Evolutionary conservation across 2,797 vertebrate species (phyloP).

Genomic region (Mormyrus proboscirostris): DNA sequence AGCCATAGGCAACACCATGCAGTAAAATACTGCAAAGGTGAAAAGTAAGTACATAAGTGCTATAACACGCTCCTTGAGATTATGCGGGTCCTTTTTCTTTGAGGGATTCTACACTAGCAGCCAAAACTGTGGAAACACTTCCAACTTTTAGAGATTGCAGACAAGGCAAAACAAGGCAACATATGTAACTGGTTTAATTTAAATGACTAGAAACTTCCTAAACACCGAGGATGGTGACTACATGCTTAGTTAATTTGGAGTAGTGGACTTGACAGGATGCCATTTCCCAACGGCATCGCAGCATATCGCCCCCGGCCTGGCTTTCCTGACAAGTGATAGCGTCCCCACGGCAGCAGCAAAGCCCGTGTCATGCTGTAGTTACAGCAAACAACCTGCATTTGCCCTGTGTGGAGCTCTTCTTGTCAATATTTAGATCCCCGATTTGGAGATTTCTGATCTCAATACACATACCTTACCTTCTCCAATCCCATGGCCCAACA

Average conservation of each 20-base stretch:
- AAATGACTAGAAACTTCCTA: background rate
- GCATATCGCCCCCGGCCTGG: background rate
- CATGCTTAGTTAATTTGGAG: background rate
- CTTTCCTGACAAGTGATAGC: background rate
- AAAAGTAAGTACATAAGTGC: background rate
- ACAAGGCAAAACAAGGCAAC: background rate
- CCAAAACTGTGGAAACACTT: background rate
- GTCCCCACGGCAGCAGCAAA: background rate
- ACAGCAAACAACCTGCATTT: background rate
- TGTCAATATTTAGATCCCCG: conserved; percentile 12
- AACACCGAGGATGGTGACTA: background rate
- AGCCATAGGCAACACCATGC: background rate
- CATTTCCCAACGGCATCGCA: background rate
- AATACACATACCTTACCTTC: background rate
- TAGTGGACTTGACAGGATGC: background rate
- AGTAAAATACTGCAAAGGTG: background rate
- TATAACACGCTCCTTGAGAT: background rate
- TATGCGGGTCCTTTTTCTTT: background rate
- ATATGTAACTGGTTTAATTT: background rate
- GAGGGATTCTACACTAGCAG: background rate
- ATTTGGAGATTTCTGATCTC: background rate
- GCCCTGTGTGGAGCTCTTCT: background rate
- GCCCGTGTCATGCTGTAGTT: background rate
- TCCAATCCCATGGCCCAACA: background rate
- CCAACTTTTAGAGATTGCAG: background rate